phyloP scores from a whole-genome alignment of 2,113 vertebrate genomes.

The Poeciliopsis prolifica region DNA sequence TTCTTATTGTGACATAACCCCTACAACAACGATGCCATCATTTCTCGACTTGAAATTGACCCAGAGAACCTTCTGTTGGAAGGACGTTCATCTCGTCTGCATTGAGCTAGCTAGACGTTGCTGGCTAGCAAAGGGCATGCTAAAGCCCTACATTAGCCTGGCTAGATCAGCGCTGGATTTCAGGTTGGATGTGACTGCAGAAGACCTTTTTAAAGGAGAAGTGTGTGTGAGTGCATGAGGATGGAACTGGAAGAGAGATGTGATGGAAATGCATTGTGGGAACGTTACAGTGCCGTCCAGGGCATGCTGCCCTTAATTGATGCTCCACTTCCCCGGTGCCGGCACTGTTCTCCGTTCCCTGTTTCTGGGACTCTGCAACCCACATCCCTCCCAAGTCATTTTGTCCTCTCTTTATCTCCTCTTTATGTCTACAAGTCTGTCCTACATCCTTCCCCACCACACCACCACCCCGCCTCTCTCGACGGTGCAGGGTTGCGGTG shows the following conservation, averaged over 20 bases:
- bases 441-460: not conserved
- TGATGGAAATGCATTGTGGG: slow-evolving; percentile 67
- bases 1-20: too few species aligned
- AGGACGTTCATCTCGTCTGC: too few species aligned
- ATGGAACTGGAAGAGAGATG: slow-evolving; percentile 9
- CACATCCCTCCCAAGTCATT: slow-evolving; percentile 14
- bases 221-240: not conserved
- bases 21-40: too few species aligned
- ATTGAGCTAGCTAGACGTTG: not conserved
- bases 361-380: slow-evolving; percentile 65
- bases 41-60: too few species aligned
- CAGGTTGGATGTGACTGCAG: not conserved
- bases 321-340: slow-evolving; percentile 77
- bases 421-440: slow-evolving; percentile 21
- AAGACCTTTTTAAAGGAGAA: not conserved
- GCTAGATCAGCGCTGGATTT: not conserved
- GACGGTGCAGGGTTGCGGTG: not conserved
- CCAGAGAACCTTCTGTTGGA: too few species aligned
- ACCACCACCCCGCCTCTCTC: not conserved
- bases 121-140: not conserved
- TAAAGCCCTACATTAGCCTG: not conserved
- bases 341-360: slow-evolving; percentile 61
- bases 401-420: slow-evolving; percentile 33
- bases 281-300: slow-evolving; percentile 68
- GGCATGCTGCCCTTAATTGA: slow-evolving; percentile 80